Percentiles rank a stretch among this genome's conserved stretches.
Evolutionary conservation across 1,140 invertebrate species (phyloP).

Genomic region (Saxidomus purpurata): DNA sequence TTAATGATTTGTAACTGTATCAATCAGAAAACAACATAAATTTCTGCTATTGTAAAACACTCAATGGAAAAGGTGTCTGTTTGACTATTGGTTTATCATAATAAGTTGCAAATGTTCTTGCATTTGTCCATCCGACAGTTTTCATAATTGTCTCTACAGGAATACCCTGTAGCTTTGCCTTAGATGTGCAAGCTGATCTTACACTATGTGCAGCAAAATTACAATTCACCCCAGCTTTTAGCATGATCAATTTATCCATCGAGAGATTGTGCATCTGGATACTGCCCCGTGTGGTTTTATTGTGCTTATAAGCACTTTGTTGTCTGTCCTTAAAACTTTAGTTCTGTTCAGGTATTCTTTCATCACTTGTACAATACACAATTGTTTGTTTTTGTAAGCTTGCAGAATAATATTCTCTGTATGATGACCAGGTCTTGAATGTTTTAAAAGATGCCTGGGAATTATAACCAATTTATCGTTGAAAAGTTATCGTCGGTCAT

Average conservation of each 20-base stretch:
- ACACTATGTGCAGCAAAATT: constrained; percentile 59
- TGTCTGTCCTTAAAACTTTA: not conserved
- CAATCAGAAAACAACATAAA: no score
- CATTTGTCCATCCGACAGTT: constrained; percentile 49
- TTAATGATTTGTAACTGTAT: not conserved
- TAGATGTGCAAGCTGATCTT: constrained; percentile 45
- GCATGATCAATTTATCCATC: constrained; percentile 56
- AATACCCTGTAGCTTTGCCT: constrained; percentile 2
- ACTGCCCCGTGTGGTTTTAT: constrained; percentile 46
- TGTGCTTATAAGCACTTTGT: constrained; percentile 41
- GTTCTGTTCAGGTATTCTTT: constrained; percentile 49
- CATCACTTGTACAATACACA: constrained; percentile 45
- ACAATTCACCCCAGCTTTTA: constrained; percentile 47
- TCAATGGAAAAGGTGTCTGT: not conserved
- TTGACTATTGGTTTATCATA: constrained; percentile 35
- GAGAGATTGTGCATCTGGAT: constrained; percentile 9
- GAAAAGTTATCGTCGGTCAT: not conserved
- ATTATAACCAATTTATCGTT: not conserved
- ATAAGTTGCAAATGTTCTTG: constrained; percentile 52
- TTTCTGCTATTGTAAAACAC: no score
- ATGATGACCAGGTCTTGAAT: constrained; percentile 34
- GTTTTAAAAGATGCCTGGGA: constrained; percentile 36
- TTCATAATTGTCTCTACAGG: constrained; percentile 39
- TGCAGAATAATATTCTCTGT: not conserved
- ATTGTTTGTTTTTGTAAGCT: not conserved